These are phyloP conservation scores for Limnephilus lunatus DNA, from an alignment of 2,888 invertebrate genomes.

Conservation along the genomic window DNA sequence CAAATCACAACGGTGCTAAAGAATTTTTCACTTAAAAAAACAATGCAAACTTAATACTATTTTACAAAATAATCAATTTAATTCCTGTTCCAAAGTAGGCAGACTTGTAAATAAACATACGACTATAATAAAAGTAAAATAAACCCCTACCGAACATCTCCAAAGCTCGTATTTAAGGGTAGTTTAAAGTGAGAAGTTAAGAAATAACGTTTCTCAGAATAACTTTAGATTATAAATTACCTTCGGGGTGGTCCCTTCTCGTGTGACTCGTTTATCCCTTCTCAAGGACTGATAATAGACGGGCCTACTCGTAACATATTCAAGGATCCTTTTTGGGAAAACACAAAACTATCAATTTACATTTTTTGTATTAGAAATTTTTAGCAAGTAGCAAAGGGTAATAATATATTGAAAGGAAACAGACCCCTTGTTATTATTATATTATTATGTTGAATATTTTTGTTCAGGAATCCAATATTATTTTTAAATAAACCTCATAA, in stretches of 20 bases:
- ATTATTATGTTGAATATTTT: too few relatives aligned
- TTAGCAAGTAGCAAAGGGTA: neutral
- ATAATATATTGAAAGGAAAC: too few relatives aligned
- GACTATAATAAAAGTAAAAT: neutral
- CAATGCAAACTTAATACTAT: neutral
- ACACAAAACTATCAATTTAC: neutral
- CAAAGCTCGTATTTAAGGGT: neutral
- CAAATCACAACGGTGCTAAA: too few relatives aligned
- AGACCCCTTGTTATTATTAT: too few relatives aligned
- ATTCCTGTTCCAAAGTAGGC: neutral
- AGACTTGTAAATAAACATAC: neutral
- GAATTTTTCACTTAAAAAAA: too few relatives aligned
- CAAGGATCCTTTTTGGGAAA: neutral
- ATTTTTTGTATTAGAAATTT: neutral
- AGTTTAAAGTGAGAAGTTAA: neutral
- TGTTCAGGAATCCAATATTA: too few relatives aligned
- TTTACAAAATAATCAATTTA: neutral
- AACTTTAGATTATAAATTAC: neutral
- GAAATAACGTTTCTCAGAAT: neutral
- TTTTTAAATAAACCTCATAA: too few relatives aligned
- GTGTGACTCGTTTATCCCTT: constrained; percentile 2
- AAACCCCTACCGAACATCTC: neutral
- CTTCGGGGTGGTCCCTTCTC: neutral
- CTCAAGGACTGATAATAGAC: neutral
- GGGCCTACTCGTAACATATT: neutral